A percentile compares a stretch with the other conserved stretches of the same genome.
Conservation (phyloP, 2,113 vertebrate species). For the Gobiocypris rarus region DNA sequence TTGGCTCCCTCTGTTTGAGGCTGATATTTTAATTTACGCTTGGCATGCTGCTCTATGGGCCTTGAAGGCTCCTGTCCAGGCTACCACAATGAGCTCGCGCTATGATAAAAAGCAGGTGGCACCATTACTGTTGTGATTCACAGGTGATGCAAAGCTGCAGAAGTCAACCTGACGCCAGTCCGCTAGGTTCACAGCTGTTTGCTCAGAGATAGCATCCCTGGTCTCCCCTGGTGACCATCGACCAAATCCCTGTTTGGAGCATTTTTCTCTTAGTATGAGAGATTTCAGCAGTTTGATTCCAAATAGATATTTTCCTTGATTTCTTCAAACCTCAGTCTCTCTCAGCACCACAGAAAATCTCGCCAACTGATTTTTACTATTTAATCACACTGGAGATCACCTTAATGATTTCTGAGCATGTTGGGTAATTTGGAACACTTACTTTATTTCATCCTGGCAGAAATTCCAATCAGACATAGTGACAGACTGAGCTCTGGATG, state of each 20-base stretch:
- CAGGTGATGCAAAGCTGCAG: constrained; percentile 58
- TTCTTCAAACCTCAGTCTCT: neutral
- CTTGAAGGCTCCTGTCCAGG: constrained; percentile 44
- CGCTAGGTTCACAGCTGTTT: constrained; percentile 53
- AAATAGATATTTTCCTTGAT: constrained; percentile 10
- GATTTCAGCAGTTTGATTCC: constrained; percentile 15
- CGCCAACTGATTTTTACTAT: neutral
- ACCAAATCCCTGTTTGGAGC: neutral
- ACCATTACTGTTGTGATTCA: constrained; percentile 32
- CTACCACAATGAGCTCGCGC: constrained; percentile 48
- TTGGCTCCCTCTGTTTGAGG: constrained; percentile 60
- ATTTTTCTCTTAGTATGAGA: neutral
- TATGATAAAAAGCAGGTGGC: constrained; percentile 44
- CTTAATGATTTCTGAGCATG: constrained; percentile 8
- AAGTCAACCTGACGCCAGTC: constrained; percentile 36
- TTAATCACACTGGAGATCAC: constrained; percentile 1
- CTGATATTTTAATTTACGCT: constrained; percentile 69
- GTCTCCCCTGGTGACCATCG: constrained; percentile 32
- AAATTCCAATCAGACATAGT: constrained; percentile 45
- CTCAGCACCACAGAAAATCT: neutral
- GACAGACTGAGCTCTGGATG: constrained; percentile 69
- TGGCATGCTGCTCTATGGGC: constrained; percentile 56
- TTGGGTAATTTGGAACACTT: constrained; percentile 16
- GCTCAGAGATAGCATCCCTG: constrained; percentile 42
- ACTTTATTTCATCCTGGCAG: constrained; percentile 26